Evolutionary conservation across 2,797 vertebrate genomes (phyloP), one percentile per base, ranked within the genome.

Genomic region (Gallinago stenura): DNA sequence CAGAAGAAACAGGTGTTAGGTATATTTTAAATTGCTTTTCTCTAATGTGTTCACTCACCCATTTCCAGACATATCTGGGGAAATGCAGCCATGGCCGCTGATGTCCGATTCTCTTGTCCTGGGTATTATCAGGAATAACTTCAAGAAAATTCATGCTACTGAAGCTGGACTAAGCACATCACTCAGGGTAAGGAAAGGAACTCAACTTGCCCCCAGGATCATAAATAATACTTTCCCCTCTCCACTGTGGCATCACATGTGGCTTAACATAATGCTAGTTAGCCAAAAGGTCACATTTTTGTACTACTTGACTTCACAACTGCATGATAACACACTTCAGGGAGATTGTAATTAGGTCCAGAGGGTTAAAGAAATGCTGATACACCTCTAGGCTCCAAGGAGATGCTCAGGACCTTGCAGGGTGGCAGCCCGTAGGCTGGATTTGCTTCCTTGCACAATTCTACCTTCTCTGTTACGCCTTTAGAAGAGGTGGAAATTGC

Each of bases 11-110:
- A 91, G 56, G 39, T 73, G 11, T 21, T 80, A 26, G 57, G 46
- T 79, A 6, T 51, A 53, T 57, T 91, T 92, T 76, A 70, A 82
- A 93, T 82, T 82, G 43, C 41, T 84, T 92, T 96, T 71, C 71
- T 90, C 64, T 77, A 54, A 39, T 37, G 16, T 68, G 50, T 53
- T 85, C 87, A 76, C 51, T 61, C 51, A 84, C 5, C 21, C 62
- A 62, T 73, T 90, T 90, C 48, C 54, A 87, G 60, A 46, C n/a
- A 30, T 48, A 87, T 16, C 24, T 43, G 61, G 50, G 24, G 69
- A 75, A 93, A 89, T 1, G 26, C 60, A 91, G 35, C 48, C 48
- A 37, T 41, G 39, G 75, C 33, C 0, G 3, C 28, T 7, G 7
- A 30, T 50, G 50, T 41, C 28, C 50, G 73, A 87, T 50, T 94